Conservation (phyloP, 2,113 vertebrate genomes). For the Phocoena phocoena region DNA sequence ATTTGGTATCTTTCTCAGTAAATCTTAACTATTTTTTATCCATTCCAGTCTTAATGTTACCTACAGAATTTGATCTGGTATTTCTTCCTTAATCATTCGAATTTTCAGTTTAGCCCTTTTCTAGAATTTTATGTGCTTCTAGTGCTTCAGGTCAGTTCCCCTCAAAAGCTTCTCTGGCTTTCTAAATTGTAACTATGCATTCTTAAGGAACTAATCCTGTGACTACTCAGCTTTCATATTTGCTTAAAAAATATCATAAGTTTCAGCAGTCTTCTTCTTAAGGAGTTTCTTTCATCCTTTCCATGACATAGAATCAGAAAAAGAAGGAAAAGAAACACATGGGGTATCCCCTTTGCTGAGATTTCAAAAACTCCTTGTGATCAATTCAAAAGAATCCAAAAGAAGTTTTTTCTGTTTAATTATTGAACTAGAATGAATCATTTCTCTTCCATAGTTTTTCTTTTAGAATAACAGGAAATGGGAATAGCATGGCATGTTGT, state of each 20-base stretch:
- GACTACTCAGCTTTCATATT: neutral
- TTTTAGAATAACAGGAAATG: slow-evolving; percentile 23
- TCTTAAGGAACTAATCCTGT: neutral
- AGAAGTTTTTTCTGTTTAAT: slow-evolving; percentile 39
- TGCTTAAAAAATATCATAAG: neutral
- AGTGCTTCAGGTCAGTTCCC: neutral
- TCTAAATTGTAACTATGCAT: neutral
- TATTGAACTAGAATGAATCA: neutral
- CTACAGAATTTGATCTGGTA: neutral
- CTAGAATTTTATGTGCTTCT: neutral
- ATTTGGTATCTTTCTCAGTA: neutral
- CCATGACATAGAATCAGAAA: neutral
- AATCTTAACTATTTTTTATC: neutral
- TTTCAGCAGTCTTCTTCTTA: neutral
- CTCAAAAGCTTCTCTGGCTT: neutral
- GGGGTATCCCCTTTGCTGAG: neutral
- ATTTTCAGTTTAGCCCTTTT: neutral
- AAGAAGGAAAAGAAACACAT: neutral
- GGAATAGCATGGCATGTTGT: neutral
- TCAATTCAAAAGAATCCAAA: slow-evolving; percentile 5
- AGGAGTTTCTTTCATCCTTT: neutral
- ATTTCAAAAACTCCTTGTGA: slow-evolving; percentile 43
- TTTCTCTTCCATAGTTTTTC: neutral
- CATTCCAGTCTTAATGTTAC: neutral
- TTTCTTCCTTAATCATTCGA: neutral